phyloP scores from a whole-genome alignment of 2,113 vertebrate genomes.

The Kobus ellipsiprymnus region DNA sequence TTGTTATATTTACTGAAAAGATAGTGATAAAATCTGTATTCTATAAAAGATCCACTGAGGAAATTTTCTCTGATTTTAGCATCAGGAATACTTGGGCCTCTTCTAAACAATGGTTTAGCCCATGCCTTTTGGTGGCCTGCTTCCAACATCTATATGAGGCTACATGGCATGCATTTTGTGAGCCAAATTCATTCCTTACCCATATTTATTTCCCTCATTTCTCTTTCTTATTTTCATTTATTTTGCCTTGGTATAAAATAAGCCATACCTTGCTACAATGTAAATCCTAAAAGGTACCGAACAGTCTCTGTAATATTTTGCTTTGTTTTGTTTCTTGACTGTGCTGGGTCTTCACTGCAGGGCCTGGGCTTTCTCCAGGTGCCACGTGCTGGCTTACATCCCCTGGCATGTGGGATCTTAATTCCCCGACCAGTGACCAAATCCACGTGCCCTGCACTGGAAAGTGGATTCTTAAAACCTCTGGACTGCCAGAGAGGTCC shows the following conservation, averaged over 20 bases:
- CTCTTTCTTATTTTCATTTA: neutral
- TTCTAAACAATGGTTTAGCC: neutral
- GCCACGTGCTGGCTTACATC: rapidly evolving
- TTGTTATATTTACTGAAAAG: neutral
- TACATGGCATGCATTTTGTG: neutral
- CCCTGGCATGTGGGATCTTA: neutral
- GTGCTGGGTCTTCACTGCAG: neutral
- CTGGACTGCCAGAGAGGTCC: neutral
- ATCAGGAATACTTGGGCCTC: neutral
- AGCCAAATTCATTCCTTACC: neutral
- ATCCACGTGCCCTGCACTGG: neutral
- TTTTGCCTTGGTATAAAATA: neutral
- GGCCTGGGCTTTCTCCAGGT: neutral
- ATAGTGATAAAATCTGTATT: neutral
- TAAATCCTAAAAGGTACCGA: neutral
- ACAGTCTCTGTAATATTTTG: neutral
- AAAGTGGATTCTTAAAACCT: neutral
- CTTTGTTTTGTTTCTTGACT: neutral
- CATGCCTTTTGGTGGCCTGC: neutral
- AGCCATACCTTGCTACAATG: neutral
- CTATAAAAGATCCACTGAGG: neutral
- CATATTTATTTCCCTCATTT: neutral
- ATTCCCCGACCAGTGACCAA: neutral
- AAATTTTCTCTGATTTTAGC: neutral
- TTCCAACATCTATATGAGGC: neutral